Evolutionary conservation across 2,113 vertebrate genomes (phyloP), one percentile per base, ranked within the genome.

Genomic region (Dromaius novaehollandiae): DNA sequence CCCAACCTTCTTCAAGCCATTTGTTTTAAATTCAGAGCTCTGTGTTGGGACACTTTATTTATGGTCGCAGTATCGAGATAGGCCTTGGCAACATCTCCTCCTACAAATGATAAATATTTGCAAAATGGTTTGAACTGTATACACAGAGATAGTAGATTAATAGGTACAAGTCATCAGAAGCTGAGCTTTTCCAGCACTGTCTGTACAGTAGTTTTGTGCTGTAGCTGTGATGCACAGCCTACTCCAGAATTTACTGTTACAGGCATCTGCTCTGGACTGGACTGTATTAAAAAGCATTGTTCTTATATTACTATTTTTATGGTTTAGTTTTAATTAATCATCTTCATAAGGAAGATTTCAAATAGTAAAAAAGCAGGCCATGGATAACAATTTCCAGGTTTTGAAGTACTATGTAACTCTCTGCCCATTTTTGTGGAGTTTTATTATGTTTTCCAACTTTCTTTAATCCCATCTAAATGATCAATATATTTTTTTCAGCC

Each of bases 61-160:
- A 88, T 65, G 63, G 44, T 44, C 69, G 28, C 87, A 76, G n/a
- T 36, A 73, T 88, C 87, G 86, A 95, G 89, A 86, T 24, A 71
- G 80, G 32, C 66, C 85, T 92, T 96, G 89, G 94, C 96, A 96
- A 66, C 75, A 28, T 71, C 68, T 91, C 68, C 73, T 92, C 61
- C 92, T 89, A 60, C 84, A 94, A 94, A 95, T 82, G 85, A 91
- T 78, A 96, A 97, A 93, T 96, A 96, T 97, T 97, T 97, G 89
- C 92, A 91, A 96, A 96, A 96, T 61, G 34, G 71, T 85, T 95
- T 90, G 89, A 94, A 71, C 36, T 94, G 93, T 96, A 64, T 95
- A 91, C 90, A 96, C 66, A 74, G 80, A 89, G 65, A 93, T 76
- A 36, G 32, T 85, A 68, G 93, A 96, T 97, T 93, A 95, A 94